Conservation (phyloP, 2,888 invertebrate species). For the Melipona beecheii region DNA sequence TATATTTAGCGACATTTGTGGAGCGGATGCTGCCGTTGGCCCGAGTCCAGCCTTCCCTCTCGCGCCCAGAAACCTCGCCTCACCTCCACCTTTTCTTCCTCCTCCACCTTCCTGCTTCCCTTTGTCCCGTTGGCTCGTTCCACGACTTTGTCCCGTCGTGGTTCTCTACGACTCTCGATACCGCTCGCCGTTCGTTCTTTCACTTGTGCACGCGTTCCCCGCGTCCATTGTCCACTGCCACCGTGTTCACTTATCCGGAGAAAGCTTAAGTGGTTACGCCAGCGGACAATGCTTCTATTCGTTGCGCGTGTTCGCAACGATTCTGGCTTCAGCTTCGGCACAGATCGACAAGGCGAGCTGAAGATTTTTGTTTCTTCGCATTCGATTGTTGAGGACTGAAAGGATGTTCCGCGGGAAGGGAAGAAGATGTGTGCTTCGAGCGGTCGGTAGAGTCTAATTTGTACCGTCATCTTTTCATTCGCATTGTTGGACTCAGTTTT, state of each 20-base stretch:
- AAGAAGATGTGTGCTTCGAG: too few relatives aligned
- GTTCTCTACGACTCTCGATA: not conserved
- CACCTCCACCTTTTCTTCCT: conserved; percentile 40
- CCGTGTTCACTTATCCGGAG: conserved; percentile 15
- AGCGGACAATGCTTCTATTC: conserved; percentile 56
- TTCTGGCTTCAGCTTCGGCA: not conserved
- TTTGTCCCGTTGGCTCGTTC: conserved; percentile 16
- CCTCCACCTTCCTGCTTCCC: conserved; percentile 28
- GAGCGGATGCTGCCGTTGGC: conserved; percentile 81
- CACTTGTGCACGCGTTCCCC: conserved; percentile 24
- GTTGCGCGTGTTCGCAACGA: conserved; percentile 31
- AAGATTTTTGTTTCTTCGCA: not conserved
- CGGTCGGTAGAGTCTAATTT: too few relatives aligned
- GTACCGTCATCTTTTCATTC: too few relatives aligned
- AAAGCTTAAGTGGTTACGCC: conserved; percentile 34
- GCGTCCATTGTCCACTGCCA: conserved; percentile 34
- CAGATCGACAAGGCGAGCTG: not conserved
- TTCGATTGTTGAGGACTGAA: too few relatives aligned
- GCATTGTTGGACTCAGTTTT: too few relatives aligned
- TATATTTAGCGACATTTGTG: conserved; percentile 82
- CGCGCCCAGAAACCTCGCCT: conserved; percentile 46
- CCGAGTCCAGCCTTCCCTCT: conserved; percentile 71
- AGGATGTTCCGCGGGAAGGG: not conserved
- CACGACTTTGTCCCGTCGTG: not conserved
- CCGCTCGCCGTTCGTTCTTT: not conserved